phyloP scores from a whole-genome alignment of 2,888 invertebrate species.

The Sinodicranocentrus sp. region DNA sequence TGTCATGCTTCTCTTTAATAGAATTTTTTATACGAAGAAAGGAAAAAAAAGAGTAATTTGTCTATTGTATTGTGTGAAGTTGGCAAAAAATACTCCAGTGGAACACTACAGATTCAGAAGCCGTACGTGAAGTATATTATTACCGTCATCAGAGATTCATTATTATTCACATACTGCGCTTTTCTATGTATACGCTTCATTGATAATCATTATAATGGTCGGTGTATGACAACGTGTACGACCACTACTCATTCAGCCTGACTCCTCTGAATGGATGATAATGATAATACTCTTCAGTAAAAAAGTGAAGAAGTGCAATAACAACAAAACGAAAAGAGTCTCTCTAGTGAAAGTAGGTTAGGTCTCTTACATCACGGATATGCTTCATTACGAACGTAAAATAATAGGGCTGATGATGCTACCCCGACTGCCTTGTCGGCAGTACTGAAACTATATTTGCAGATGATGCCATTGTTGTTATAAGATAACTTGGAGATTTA shows the following conservation, averaged over 20 bases:
- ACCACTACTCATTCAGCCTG: neutral
- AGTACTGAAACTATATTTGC: constrained; percentile 33
- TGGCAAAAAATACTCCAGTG: constrained; percentile 2
- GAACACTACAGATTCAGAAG: neutral
- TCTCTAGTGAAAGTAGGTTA: constrained; percentile 52
- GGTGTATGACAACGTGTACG: constrained; percentile 3
- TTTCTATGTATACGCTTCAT: neutral
- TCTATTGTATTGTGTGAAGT: neutral
- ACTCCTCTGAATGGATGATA: constrained; percentile 3
- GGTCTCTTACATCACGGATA: constrained; percentile 40
- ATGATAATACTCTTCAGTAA: constrained; percentile 16
- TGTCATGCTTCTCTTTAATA: constrained; percentile 22
- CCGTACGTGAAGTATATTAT: neutral
- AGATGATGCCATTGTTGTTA: constrained; percentile 34
- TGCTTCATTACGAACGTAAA: constrained; percentile 12
- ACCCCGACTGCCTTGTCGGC: neutral
- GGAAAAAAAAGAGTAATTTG: constrained; percentile 15
- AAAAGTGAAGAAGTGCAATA: constrained; percentile 12
- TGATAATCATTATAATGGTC: constrained; percentile 12
- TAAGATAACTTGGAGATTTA: too few species aligned
- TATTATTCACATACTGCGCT: neutral
- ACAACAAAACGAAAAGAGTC: neutral
- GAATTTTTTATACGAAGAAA: neutral
- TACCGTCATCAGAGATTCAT: constrained; percentile 6
- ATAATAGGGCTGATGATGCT: too few species aligned